Base-by-base conservation (phyloP, 1,140 invertebrate species). In the Drosophila sproati region DNA sequence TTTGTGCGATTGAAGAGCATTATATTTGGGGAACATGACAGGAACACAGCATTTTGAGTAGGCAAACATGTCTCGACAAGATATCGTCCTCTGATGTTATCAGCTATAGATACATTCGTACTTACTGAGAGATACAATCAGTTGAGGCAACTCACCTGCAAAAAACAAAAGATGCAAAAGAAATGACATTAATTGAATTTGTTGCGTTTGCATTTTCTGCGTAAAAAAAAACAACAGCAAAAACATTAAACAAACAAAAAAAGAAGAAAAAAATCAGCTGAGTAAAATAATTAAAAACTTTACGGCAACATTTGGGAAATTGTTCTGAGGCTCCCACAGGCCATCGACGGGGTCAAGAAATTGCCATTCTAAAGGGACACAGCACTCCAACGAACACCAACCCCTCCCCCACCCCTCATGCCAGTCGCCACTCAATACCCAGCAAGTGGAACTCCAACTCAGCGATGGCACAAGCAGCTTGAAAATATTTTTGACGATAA, bases 251-350 rank as follows among this genome's bases (percentile, higher is more conserved):
- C 12, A 66, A 51, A 12, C 12, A 63, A 60, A 67, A 57, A 39
- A 79, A 74, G 51, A 28, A 47, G 6, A 57, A 66, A 59, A 45
- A 68, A 69, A 51, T 45, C 39, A 10, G 20, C 39, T 54, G 41
- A 29, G 31, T 72, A 57, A 79, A 85, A 80, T 88, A 88, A 88
- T 88, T 88, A 88, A 88, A 88, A 88, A 89, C 54, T 74, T 81
- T 73, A 41, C 7, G 43, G 8, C 45, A 71, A 59, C 20, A 55
- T 52, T 72, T 68, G 2, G 8, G 63, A 69, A 87, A 82, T 87
- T 87, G 76, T 87, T 82, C 29, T 55, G 82, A 82, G 72, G 76
- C 69, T 86, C 82, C 83, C 82, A 70, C 60, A 77, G 82, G 79
- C 80, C 68, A 87, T 86, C 73, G 83, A 72, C 59, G 76, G 79